Evolutionary conservation across 2,888 invertebrate genomes (phyloP).

Genomic region (Holacanthella duospinosa): DNA sequence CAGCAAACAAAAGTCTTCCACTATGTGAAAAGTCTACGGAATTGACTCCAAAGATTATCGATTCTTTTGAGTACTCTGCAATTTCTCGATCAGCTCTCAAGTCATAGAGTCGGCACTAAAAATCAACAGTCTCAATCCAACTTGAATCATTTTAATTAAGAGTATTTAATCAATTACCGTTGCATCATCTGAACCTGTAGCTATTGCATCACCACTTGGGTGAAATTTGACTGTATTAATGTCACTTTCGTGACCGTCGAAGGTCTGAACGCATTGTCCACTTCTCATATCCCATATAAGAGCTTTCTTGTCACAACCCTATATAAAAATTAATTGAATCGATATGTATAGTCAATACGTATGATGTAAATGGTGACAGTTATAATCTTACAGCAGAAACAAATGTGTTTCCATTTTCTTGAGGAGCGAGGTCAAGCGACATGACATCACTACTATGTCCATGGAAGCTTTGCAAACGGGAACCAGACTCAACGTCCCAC

Average conservation of each 20-base stretch:
- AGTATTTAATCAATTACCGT: no score
- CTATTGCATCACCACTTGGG: constrained; percentile 97
- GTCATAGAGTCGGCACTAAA: constrained; percentile 86
- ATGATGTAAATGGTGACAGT: background rate
- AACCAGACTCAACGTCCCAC: constrained; percentile 98
- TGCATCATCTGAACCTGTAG: constrained; percentile 96
- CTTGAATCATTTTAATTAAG: no score
- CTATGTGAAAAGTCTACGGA: constrained; percentile 96
- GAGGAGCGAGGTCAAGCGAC: constrained; percentile 92
- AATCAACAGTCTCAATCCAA: no score
- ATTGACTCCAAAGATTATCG: constrained; percentile 94
- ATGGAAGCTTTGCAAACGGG: constrained; percentile 93
- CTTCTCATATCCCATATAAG: constrained; percentile 99
- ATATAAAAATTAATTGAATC: constrained; percentile 37
- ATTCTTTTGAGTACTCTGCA: constrained; percentile 88
- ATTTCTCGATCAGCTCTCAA: constrained; percentile 95
- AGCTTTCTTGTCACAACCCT: constrained; percentile 93
- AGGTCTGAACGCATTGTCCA: constrained; percentile 94
- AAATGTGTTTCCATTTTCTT: constrained; percentile 94
- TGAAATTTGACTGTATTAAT: constrained; percentile 96
- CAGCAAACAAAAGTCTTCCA: constrained; percentile 90
- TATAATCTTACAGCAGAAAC: constrained; percentile 69
- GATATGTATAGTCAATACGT: no score
- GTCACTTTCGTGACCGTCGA: constrained; percentile 97
- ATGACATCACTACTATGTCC: constrained; percentile 94